Evolutionary conservation across 2,797 vertebrate species (phyloP).

Genomic region (Eidolon dupreanum): DNA sequence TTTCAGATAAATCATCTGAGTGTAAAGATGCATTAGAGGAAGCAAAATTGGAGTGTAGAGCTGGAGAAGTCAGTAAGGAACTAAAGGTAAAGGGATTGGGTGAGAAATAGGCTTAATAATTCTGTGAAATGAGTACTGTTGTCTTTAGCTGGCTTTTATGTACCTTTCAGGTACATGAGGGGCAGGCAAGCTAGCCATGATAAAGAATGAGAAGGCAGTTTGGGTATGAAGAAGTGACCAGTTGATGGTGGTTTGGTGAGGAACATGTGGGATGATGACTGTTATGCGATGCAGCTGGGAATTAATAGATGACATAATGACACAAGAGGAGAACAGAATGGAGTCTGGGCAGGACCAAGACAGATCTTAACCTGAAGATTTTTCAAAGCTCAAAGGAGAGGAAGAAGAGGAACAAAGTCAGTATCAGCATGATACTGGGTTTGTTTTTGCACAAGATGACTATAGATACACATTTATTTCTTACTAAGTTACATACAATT

Average conservation of each 20-base stretch:
- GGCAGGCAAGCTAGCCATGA: background rate
- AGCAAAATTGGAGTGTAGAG: background rate
- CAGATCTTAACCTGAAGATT: background rate
- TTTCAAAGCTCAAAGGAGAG: background rate
- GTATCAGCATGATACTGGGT: background rate
- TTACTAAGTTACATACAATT: background rate
- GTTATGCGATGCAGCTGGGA: background rate
- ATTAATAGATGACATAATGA: background rate
- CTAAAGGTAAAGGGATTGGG: background rate
- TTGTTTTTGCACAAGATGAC: background rate
- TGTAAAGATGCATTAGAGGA: background rate
- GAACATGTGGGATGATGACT: background rate
- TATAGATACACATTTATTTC: background rate
- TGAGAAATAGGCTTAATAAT: background rate
- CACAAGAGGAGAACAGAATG: background rate
- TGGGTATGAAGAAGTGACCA: background rate
- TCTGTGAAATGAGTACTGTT: background rate
- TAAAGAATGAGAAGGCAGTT: background rate
- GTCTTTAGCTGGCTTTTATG: background rate
- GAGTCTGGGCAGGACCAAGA: background rate
- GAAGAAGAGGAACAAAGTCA: background rate
- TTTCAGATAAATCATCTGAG: constrained; percentile 56
- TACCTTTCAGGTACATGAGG: background rate
- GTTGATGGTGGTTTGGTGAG: background rate
- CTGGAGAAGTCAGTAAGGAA: background rate